phyloP scores from a whole-genome alignment of 2,797 vertebrate species.

The Decapterus maruadsi region DNA sequence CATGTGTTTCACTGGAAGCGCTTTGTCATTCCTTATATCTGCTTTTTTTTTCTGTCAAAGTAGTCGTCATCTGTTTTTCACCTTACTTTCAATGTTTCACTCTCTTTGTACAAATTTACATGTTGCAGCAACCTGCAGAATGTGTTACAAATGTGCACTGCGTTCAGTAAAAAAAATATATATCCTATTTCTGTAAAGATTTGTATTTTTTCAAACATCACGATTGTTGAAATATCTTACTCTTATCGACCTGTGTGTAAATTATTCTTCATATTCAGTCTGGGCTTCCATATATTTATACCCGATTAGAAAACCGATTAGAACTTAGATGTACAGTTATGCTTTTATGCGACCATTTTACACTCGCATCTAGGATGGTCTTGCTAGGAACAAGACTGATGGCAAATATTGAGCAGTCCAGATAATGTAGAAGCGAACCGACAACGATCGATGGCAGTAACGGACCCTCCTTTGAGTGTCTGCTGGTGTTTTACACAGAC shows the following conservation, averaged over 20 bases:
- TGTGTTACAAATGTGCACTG: slow-evolving; percentile 55
- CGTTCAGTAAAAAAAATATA: slow-evolving; percentile 61
- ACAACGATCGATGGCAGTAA: neutral
- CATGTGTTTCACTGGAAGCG: slow-evolving; percentile 64
- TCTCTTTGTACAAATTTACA: slow-evolving; percentile 58
- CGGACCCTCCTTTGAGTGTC: neutral
- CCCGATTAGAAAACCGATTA: rapidly evolving
- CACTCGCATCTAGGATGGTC: neutral
- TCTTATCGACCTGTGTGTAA: neutral
- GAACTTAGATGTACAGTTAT: neutral
- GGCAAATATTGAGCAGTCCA: neutral
- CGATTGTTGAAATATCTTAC: neutral
- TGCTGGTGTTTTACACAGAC: neutral
- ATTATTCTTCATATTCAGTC: neutral
- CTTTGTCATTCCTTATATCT: slow-evolving; percentile 61
- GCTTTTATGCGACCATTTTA: no score
- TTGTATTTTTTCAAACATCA: slow-evolving; percentile 14
- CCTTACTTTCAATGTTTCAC: slow-evolving; percentile 40
- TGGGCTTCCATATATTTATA: neutral
- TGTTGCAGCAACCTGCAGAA: slow-evolving; percentile 43
- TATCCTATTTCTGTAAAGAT: slow-evolving; percentile 12
- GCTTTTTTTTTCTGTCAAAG: slow-evolving; percentile 48
- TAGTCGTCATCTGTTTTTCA: slow-evolving; percentile 39
- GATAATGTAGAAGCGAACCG: neutral
- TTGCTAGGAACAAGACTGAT: neutral